Evolutionary conservation across 2,888 invertebrate species (phyloP), one percentile per base, ranked within the genome.

Genomic region (Pharmacophagus antenor): DNA sequence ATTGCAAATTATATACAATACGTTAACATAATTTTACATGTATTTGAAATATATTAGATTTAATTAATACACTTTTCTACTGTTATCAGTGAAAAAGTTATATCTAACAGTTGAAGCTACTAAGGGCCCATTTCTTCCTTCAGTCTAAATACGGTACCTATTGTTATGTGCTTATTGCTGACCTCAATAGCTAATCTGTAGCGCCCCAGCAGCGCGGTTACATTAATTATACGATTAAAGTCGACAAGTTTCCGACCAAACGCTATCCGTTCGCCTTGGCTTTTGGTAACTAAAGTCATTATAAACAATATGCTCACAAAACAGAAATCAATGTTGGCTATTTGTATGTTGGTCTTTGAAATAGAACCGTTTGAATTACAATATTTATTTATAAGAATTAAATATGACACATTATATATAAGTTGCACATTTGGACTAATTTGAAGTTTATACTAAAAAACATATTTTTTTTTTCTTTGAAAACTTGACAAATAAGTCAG

Each of bases 201-300:
- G 47, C 23, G 5, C 25, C 21, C 44, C 21, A 51, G 41, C 42
- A 25, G 56, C 23, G 50, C 27, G 46, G 49, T 27, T 23, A 55
- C 60, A 47, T 61, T 61, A 51, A 61, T 51, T 61, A 61, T 47
- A 56, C 21, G 47, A 56, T 65, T 67, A 61, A 63, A 62, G 55
- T 46, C 58, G 58, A 57, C 62, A 63, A 65, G 51, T 55, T 52
- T 53, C 52, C 59, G 31, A 54, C 46, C 55, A 50, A 54, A 54
- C 51, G 59, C 31, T 44, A 62, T 57, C 44, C 49, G 57, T 57
- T 60, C 55, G 56, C 58, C 27, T 58, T 56, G 60, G 23, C 54
- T 59, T 56, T 55, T 51, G 58, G 55, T 20, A 58, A 62, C 62
- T 56, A 52, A 55, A 56, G 52, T 61, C 51, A 56, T 58, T 58